These are phyloP conservation scores for Peromyscus melanophrys DNA, from an alignment of 2,797 vertebrate genomes.

Conservation along the genomic window DNA sequence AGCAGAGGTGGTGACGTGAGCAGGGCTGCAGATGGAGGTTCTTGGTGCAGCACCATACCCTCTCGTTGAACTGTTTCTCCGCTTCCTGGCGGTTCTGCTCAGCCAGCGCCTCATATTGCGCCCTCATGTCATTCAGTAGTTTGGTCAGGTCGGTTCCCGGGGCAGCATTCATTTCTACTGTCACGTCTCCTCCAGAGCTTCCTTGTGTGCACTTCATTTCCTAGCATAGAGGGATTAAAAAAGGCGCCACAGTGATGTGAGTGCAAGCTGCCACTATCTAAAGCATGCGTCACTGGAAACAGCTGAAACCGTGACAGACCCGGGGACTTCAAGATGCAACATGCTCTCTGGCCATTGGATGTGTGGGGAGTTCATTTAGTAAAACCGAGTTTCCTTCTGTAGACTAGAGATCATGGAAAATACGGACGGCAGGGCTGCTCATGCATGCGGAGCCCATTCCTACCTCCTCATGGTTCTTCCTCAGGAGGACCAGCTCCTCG, in stretches of 20 bases:
- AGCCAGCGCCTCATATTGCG: conserved; percentile 82
- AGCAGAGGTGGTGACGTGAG: background rate
- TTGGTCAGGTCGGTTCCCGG: conserved; percentile 84
- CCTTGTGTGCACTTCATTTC: conserved; percentile 77
- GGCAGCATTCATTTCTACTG: conserved; percentile 84
- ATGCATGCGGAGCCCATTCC: fast-evolving
- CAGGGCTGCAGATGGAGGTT: fast-evolving
- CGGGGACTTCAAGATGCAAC: background rate
- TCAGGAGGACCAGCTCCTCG: conserved; percentile 81
- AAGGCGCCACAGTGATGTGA: background rate
- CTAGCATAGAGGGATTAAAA: conserved; percentile 21
- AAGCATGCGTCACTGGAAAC: background rate
- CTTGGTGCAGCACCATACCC: conserved; percentile 22
- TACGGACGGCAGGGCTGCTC: background rate
- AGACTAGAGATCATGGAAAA: background rate
- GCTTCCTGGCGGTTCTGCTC: conserved; percentile 84
- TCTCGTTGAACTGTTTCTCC: conserved; percentile 83
- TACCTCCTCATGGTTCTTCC: conserved; percentile 85
- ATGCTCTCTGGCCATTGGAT: background rate
- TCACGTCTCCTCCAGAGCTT: conserved; percentile 77
- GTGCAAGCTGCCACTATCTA: background rate
- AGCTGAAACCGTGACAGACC: background rate
- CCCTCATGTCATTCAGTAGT: conserved; percentile 84
- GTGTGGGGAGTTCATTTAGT: background rate
- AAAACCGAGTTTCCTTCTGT: background rate